phyloP scores from a whole-genome alignment of 23 tunicate genomes.

The Trididemnum miniatum region DNA sequence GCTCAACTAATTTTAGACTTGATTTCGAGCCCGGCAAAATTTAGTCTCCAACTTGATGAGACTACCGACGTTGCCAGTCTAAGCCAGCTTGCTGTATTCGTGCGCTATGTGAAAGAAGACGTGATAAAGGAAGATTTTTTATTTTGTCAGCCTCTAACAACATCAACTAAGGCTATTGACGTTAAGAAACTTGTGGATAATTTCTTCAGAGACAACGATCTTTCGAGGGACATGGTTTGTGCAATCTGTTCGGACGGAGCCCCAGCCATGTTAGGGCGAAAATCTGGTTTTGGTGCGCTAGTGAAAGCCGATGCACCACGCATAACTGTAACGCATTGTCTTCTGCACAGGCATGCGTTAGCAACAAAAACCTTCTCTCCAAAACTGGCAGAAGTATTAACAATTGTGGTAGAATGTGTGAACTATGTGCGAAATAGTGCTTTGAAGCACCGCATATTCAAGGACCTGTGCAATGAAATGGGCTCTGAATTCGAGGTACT shows the following conservation, averaged over 20 bases:
- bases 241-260: constrained; percentile 64
- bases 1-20: constrained; percentile 48
- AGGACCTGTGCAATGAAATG: constrained; percentile 29
- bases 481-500: constrained; percentile 44
- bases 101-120: constrained; percentile 61
- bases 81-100: constrained; percentile 53
- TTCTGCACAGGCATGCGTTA: constrained; percentile 46
- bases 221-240: constrained; percentile 57
- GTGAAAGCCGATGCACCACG: constrained; percentile 64
- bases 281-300: constrained; percentile 61
- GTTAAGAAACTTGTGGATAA: constrained; percentile 54
- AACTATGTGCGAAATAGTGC: constrained; percentile 50
- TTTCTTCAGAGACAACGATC: constrained; percentile 59
- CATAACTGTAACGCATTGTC: constrained; percentile 57
- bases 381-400: constrained; percentile 66
- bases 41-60: constrained; percentile 51
- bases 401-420: constrained; percentile 47
- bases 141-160: constrained; percentile 35
- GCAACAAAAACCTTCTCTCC: constrained; percentile 66
- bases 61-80: constrained; percentile 38
- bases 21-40: constrained; percentile 55
- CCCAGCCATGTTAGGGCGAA: constrained; percentile 40
- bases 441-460: constrained; percentile 32
- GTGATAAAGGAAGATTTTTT: constrained; percentile 51
- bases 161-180: constrained; percentile 49